Evolutionary conservation across 2,113 vertebrate genomes (phyloP).

Genomic region (Dinomys branickii): DNA sequence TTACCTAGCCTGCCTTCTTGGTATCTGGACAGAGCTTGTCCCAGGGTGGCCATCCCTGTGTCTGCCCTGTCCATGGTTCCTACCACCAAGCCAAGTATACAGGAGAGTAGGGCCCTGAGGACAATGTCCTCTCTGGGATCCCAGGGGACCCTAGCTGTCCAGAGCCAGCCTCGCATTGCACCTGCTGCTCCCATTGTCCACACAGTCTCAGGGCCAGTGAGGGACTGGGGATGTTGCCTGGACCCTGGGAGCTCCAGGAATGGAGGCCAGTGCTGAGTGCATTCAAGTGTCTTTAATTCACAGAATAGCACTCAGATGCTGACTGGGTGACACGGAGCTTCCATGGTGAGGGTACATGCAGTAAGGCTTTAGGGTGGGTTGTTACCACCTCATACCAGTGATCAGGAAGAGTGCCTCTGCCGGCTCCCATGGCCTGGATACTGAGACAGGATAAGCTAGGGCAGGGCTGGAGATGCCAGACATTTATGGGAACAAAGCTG

Average conservation of each 20-base stretch:
- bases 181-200: neutral
- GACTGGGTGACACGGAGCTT: neutral
- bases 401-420: neutral
- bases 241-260: neutral
- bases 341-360: neutral
- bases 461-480: neutral
- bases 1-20: too few species aligned
- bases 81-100: neutral
- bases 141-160: neutral
- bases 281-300: neutral
- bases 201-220: neutral
- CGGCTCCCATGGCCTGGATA: neutral
- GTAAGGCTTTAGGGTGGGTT: neutral
- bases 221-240: neutral
- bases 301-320: neutral
- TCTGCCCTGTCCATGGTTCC: too few species aligned
- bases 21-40: neutral
- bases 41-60: too few species aligned
- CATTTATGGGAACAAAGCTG: neutral
- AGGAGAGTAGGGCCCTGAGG: neutral
- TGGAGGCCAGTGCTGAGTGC: neutral
- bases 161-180: rapidly evolving
- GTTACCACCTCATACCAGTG: neutral
- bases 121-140: neutral
- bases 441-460: neutral